A percentile compares a stretch with the other conserved stretches of the same genome.
These are phyloP conservation scores for Zingel zingel DNA, from an alignment of 2,113 vertebrate genomes.

Conservation along the genomic window DNA sequence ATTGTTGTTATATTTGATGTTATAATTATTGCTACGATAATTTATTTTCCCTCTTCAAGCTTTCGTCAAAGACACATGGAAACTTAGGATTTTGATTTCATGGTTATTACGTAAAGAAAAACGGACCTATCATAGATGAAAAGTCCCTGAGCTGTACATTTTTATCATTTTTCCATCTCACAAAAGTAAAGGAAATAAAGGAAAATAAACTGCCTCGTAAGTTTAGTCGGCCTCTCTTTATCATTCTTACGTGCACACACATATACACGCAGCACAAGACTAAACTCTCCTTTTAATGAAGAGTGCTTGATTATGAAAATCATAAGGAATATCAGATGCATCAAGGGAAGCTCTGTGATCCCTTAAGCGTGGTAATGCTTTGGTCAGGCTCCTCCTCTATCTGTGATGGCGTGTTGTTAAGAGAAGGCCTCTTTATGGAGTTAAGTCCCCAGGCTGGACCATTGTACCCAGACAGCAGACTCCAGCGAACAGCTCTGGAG, in stretches of 20 bases:
- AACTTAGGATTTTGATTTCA: constrained; percentile 84
- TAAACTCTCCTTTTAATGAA: constrained; percentile 50
- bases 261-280: constrained; percentile 5
- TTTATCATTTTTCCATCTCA: constrained; percentile 87
- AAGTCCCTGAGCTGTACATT: constrained; percentile 84
- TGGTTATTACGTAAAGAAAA: constrained; percentile 82
- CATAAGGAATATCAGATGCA: constrained; percentile 79
- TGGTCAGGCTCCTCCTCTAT: constrained; percentile 79
- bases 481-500: constrained; percentile 69
- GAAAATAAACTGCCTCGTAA: constrained; percentile 80
- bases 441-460: constrained; percentile 75
- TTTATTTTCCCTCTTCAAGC: constrained; percentile 88
- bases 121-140: constrained; percentile 85
- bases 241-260: not conserved
- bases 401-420: constrained; percentile 74
- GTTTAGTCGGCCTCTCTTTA: constrained; percentile 32
- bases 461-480: constrained; percentile 78
- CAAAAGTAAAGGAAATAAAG: constrained; percentile 87
- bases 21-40: constrained; percentile 89
- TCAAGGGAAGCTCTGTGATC: constrained; percentile 75
- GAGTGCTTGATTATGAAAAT: constrained; percentile 72
- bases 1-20: constrained; percentile 87
- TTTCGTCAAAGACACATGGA: constrained; percentile 84
- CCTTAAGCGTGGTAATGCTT: constrained; percentile 77
- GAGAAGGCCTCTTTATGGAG: constrained; percentile 83